These are phyloP conservation scores for Liolophura sinensis DNA, from an alignment of 1,140 invertebrate species.

Conservation along the genomic window DNA sequence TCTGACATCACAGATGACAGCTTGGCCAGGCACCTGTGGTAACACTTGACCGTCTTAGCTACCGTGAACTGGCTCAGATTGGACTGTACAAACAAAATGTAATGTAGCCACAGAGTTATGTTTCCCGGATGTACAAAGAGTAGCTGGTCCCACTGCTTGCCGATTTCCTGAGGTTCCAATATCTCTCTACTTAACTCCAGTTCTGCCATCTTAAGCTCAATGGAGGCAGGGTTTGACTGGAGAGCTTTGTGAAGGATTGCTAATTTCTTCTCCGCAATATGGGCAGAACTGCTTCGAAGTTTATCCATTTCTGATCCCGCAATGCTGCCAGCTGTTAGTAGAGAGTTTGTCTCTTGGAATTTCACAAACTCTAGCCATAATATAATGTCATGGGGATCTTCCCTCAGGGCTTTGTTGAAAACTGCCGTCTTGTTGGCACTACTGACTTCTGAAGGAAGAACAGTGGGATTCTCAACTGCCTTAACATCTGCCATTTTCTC, in stretches of 20 bases:
- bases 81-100: slow-evolving; percentile 55
- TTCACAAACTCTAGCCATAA: slow-evolving; percentile 62
- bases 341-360: slow-evolving; percentile 56
- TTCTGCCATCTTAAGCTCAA: slow-evolving; percentile 53
- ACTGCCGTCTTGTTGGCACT: slow-evolving; percentile 33
- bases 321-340: slow-evolving; percentile 10
- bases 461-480: neutral
- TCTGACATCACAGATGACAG: slow-evolving; percentile 8
- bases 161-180: slow-evolving; percentile 51
- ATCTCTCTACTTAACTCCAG: slow-evolving; percentile 52
- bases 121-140: slow-evolving; percentile 59
- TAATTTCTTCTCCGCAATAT: slow-evolving; percentile 58
- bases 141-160: slow-evolving; percentile 58
- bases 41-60: slow-evolving; percentile 47
- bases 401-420: slow-evolving; percentile 55
- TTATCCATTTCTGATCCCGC: slow-evolving; percentile 1
- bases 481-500: neutral
- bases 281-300: slow-evolving; percentile 8
- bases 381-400: slow-evolving; percentile 53
- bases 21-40: slow-evolving; percentile 56
- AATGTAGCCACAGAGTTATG: slow-evolving; percentile 57
- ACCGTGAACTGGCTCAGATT: slow-evolving; percentile 54
- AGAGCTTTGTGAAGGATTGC: slow-evolving; percentile 60
- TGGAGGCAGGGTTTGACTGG: slow-evolving; percentile 55
- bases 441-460: too few species aligned